Evolutionary conservation across 2,888 invertebrate genomes (phyloP).

Genomic region (Drosophila prostipennis): DNA sequence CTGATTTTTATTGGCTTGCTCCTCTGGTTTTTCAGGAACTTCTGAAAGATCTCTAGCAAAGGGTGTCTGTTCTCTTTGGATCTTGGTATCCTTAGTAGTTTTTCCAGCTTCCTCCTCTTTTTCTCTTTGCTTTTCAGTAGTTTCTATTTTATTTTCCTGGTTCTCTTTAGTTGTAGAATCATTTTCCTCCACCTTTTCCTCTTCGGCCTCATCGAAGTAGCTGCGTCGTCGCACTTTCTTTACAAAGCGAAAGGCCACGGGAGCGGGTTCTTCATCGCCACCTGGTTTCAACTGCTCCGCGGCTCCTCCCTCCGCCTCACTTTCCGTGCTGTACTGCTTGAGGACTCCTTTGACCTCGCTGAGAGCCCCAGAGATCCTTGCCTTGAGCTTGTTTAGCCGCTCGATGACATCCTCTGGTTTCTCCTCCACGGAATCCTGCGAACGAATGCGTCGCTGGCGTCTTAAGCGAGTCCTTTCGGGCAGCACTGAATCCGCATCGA

Average conservation of each 20-base stretch:
- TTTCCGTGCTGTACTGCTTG: conserved; percentile 82
- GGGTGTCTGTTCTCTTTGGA: conserved; percentile 17
- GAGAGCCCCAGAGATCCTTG: conserved; percentile 82
- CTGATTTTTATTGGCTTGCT: not conserved
- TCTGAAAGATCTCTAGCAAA: conserved; percentile 10
- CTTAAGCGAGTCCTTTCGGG: conserved; percentile 76
- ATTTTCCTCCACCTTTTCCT: conserved; percentile 46
- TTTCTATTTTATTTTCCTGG: not conserved
- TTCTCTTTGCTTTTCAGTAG: not conserved
- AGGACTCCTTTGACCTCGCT: conserved; percentile 83
- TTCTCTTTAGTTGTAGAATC: not conserved
- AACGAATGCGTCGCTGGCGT: conserved; percentile 76
- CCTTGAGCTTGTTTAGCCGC: conserved; percentile 81
- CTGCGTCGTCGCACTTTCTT: conserved; percentile 81
- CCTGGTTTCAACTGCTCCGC: conserved; percentile 27
- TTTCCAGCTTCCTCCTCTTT: not conserved
- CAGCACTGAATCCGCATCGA: conserved; percentile 62
- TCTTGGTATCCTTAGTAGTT: conserved; percentile 3
- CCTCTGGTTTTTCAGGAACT: not conserved
- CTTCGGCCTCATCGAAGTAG: conserved; percentile 77
- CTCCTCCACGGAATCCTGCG: conserved; percentile 68
- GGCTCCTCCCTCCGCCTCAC: conserved; percentile 57
- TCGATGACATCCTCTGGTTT: conserved; percentile 80
- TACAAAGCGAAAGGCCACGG: conserved; percentile 82
- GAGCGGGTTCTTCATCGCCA: conserved; percentile 30